A percentile compares a stretch with the other conserved stretches of the same genome.
Conservation (phyloP, 1,140 invertebrate species). For the Penaeus chinensis region DNA sequence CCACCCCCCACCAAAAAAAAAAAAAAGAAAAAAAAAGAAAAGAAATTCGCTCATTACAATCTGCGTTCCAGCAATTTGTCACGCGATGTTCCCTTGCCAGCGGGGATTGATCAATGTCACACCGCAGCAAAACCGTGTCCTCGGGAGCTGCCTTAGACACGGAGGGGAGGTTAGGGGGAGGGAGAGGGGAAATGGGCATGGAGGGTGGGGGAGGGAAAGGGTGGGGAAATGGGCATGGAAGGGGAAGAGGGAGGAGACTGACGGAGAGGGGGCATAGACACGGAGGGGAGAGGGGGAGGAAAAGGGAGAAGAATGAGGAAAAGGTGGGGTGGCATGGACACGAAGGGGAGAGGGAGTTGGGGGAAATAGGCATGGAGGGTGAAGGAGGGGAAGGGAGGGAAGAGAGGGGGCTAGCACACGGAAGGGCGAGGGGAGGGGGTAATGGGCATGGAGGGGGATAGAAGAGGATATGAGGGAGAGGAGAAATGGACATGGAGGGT, state of each 20-base stretch:
- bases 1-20: background rate
- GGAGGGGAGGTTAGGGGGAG: background rate
- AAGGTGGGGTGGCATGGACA: background rate
- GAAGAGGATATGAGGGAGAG: background rate
- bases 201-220: background rate
- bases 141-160: background rate
- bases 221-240: background rate
- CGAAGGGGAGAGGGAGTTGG: background rate
- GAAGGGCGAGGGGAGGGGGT: background rate
- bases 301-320: background rate
- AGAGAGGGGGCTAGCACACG: background rate
- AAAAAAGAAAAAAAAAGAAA: background rate
- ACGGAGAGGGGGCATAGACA: background rate
- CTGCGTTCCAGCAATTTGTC: slow-evolving; percentile 43
- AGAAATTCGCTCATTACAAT: slow-evolving; percentile 33
- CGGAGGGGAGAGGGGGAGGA: background rate
- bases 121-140: slow-evolving; percentile 10
- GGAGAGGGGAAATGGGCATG: background rate
- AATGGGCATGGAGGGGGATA: background rate
- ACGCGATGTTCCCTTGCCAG: slow-evolving; percentile 15
- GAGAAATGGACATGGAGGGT: background rate
- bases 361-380: background rate
- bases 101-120: slow-evolving; percentile 36
- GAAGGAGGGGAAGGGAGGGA: background rate
- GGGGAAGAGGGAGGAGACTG: background rate